These are phyloP conservation scores for Leucoraja ocellata DNA, from an alignment of 2,797 vertebrate species.

Conservation along the genomic window DNA sequence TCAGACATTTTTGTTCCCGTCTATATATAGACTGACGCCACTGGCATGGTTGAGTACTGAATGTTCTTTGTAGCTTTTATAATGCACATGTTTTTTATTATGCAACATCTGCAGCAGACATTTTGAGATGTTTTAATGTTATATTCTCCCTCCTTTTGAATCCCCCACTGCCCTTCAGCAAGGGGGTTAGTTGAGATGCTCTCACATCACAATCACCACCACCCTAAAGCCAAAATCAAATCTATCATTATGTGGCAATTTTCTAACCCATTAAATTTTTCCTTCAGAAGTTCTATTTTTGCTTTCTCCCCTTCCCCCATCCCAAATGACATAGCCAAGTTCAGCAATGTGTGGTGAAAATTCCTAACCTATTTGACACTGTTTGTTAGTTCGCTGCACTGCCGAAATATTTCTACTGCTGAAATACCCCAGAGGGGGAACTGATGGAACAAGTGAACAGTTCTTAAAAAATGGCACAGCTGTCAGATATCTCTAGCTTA, in stretches of 20 bases:
- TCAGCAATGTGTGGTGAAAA: not conserved
- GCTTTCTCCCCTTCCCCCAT: not conserved
- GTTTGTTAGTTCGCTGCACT: not conserved
- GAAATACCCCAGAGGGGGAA: slow-evolving; percentile 13
- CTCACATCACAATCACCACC: not conserved
- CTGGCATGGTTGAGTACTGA: slow-evolving; percentile 28
- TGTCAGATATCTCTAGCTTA: not conserved
- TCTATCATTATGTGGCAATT: not conserved
- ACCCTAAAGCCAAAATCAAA: slow-evolving; percentile 6
- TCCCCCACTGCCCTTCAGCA: not conserved
- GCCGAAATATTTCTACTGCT: slow-evolving; percentile 8
- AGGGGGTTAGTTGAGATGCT: not conserved
- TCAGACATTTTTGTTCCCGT: slow-evolving; percentile 35
- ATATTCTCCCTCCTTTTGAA: slow-evolving; percentile 10
- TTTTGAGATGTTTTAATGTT: slow-evolving; percentile 35
- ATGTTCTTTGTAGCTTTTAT: slow-evolving; percentile 34
- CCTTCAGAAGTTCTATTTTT: not conserved
- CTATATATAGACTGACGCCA: slow-evolving; percentile 37
- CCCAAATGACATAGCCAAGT: not conserved
- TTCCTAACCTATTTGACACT: not conserved
- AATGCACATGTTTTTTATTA: slow-evolving; percentile 36
- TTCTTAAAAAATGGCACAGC: slow-evolving; percentile 9
- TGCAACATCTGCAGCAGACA: slow-evolving; percentile 31
- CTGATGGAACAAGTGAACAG: slow-evolving; percentile 1
- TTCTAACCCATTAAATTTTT: not conserved